Evolutionary conservation across 2,113 vertebrate species (phyloP).

Genomic region (Sylvicapra grimmia): DNA sequence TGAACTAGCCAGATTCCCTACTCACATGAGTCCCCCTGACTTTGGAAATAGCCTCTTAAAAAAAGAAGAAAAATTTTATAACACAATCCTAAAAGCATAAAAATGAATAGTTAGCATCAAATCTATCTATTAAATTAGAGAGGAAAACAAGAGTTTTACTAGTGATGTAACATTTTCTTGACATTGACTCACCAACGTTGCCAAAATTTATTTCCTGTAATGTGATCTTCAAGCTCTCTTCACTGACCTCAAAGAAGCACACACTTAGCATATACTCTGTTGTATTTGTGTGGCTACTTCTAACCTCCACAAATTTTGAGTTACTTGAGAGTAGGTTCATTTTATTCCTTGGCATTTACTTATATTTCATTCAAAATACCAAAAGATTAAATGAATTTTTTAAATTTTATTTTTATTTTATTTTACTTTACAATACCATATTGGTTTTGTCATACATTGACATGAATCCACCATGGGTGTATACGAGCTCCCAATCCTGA

Average conservation of each 20-base stretch:
- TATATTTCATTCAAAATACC: neutral
- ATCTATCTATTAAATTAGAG: neutral
- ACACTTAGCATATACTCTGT: fast-evolving
- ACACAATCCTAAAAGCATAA: neutral
- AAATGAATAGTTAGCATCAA: neutral
- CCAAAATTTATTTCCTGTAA: neutral
- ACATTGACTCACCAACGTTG: neutral
- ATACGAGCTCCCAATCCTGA: no score
- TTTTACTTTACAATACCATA: no score
- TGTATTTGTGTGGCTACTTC: neutral
- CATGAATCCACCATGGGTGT: no score
- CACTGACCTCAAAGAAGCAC: fast-evolving
- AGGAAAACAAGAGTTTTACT: neutral
- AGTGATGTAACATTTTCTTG: neutral
- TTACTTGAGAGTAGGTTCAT: neutral
- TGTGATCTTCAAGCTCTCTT: neutral
- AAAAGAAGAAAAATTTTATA: neutral
- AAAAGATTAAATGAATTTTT: neutral
- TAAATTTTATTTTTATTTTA: no score
- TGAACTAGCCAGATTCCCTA: neutral
- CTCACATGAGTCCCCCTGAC: neutral
- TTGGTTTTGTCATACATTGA: no score
- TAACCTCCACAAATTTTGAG: neutral
- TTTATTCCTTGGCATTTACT: neutral
- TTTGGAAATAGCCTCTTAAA: neutral